These are phyloP conservation scores for Merops nubicus DNA, from an alignment of 2,113 vertebrate genomes.

Conservation along the genomic window DNA sequence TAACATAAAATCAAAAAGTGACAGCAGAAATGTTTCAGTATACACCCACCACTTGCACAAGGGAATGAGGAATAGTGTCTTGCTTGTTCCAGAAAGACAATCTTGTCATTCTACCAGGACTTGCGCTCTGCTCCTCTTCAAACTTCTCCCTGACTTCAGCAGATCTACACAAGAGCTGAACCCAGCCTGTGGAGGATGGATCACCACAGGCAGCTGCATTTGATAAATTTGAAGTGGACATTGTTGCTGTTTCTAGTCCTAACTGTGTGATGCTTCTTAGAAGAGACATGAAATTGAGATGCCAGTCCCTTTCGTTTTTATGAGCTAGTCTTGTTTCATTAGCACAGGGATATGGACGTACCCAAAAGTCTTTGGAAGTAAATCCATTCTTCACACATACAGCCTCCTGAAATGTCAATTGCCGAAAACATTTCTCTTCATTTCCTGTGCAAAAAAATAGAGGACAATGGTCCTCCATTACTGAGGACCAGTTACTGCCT, in stretches of 20 bases:
- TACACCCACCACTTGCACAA: not conserved
- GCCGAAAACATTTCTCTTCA: not conserved
- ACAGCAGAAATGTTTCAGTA: slow-evolving; percentile 16
- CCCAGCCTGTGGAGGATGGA: not conserved
- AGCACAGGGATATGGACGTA: accelerated
- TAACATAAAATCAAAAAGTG: slow-evolving; percentile 13
- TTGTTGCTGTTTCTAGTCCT: not conserved
- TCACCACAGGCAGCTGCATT: not conserved
- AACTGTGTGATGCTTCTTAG: not conserved
- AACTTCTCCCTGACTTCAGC: not conserved
- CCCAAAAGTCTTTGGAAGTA: not conserved
- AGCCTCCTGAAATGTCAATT: not conserved
- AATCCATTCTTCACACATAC: not conserved
- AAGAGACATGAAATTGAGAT: not conserved
- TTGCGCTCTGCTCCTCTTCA: not conserved
- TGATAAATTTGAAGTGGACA: not conserved
- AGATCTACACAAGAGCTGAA: not conserved
- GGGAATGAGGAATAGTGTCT: not conserved
- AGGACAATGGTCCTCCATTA: too few relatives aligned
- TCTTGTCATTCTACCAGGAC: not conserved
- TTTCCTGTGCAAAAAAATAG: too few relatives aligned
- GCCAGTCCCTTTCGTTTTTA: not conserved
- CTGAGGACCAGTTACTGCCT: not conserved
- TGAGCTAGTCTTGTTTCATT: not conserved
- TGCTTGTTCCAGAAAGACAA: not conserved